Base-by-base conservation (phyloP, 1,140 invertebrate species). In the Euura saliciscinereae region DNA sequence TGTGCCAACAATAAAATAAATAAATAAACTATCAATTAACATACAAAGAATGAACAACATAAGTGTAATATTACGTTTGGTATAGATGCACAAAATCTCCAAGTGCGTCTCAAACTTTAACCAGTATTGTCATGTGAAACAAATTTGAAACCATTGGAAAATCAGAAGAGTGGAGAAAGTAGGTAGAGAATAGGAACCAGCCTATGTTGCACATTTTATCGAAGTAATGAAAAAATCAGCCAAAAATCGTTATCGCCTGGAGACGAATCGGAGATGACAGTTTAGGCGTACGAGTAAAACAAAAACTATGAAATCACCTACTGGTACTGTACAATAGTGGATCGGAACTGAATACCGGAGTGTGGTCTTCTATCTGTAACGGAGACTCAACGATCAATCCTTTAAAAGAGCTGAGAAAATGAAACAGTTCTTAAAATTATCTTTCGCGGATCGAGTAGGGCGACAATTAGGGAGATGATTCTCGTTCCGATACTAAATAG, bases 161-260 rank as follows among this genome's bases (percentile, higher is more conserved):
- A 59, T 59, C 13, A n/a, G 51, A 6, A 59, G 13, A 3, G 51
- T 59, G 13, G 51, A 59, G 51, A 59, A 11, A 59, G 3, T 8
- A 67, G 28, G 66, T 67, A 28, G 3, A 44, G 45, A 69, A 78
- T 79, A 83, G 78, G 76, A 83, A 79, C 79, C 80, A 84, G 79
- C 75, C 78, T 85, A 84, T 73, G 45, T 45, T 93, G 84, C 70
- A 76, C 72, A 78, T 71, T 78, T 10, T 74, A 42, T 71, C 43
- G 71, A 68, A 43, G 64, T 28, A 65, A 72, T 45, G 64, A 44
- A 11, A 42, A 71, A 64, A 11, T 44, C 45, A 69, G n/a, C 4
- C 4, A 69, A 59, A n/a, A 59, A 59, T 59, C 13, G 51, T 59
- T 28, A 59, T n/a, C 7, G 44, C 13, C 11, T 4, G 44, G 11